Percentiles rank a stretch among this genome's conserved stretches.
Conservation (phyloP, 1,140 invertebrate species). For the Drosophila watanabei region DNA sequence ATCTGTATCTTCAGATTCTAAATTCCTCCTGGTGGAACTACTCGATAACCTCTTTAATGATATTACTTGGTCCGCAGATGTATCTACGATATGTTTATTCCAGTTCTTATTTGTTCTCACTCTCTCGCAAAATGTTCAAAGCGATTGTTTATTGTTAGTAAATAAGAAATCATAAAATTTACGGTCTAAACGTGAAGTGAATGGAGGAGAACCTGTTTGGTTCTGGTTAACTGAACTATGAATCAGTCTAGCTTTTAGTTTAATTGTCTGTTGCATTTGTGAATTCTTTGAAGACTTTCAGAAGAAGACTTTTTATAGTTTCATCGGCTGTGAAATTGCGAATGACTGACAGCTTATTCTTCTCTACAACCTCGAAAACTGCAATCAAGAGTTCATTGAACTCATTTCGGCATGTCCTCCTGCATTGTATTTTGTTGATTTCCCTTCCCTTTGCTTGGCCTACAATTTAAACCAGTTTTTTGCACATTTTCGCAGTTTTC, state of each 20-base stretch:
- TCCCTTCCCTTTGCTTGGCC: slow-evolving; percentile 15
- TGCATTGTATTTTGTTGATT: slow-evolving; percentile 38
- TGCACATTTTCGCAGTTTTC: slow-evolving; percentile 34
- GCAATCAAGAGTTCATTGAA: slow-evolving; percentile 46
- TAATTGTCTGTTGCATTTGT: slow-evolving; percentile 12
- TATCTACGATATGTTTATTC: slow-evolving; percentile 2
- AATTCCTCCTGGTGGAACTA: not conserved
- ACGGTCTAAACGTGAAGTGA: slow-evolving; percentile 26
- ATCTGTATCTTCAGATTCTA: no score
- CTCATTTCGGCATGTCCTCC: slow-evolving; percentile 3
- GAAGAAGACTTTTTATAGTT: slow-evolving; percentile 6
- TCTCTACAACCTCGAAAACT: not conserved
- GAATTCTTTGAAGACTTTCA: slow-evolving; percentile 7
- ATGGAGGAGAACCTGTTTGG: slow-evolving; percentile 16
- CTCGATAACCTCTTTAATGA: not conserved
- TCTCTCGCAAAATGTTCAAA: slow-evolving; percentile 17
- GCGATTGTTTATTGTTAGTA: slow-evolving; percentile 29
- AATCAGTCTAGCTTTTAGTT: slow-evolving; percentile 13
- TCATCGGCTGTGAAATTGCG: slow-evolving; percentile 1
- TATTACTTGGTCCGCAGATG: not conserved
- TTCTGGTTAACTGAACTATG: slow-evolving; percentile 9
- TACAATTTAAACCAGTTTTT: slow-evolving; percentile 51
- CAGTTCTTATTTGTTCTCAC: not conserved
- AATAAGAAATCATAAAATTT: slow-evolving; percentile 33
- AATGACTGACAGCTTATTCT: not conserved